These are phyloP conservation scores for Athetis lepigone DNA, from an alignment of 2,888 invertebrate genomes.

Conservation along the genomic window DNA sequence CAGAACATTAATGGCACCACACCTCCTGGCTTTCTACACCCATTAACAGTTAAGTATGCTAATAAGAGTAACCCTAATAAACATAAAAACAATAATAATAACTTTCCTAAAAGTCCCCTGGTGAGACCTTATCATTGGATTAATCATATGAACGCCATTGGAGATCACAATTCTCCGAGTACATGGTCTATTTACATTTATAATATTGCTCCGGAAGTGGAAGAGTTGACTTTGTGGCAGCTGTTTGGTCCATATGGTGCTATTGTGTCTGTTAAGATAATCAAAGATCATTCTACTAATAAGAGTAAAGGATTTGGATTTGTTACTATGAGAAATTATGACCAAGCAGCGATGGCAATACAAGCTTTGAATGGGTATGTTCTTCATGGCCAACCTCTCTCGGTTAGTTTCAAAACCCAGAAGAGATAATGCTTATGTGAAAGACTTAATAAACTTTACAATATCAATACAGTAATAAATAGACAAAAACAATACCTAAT, in stretches of 20 bases:
- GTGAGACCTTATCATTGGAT: conserved; percentile 89
- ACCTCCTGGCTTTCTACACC: conserved; percentile 89
- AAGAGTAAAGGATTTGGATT: conserved; percentile 90
- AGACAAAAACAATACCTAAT: conserved; percentile 82
- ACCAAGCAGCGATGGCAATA: conserved; percentile 90
- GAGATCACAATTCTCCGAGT: conserved; percentile 87
- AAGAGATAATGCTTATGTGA: conserved; percentile 89
- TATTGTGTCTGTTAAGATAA: conserved; percentile 90
- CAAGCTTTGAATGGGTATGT: conserved; percentile 88
- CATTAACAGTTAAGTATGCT: conserved; percentile 90
- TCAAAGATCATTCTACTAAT: conserved; percentile 89
- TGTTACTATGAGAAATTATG: conserved; percentile 90
- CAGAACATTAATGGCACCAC: conserved; percentile 87
- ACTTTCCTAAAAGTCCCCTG: conserved; percentile 85
- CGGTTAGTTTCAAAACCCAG: conserved; percentile 90
- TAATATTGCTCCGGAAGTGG: conserved; percentile 89
- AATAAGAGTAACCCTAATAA: conserved; percentile 90
- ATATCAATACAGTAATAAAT: conserved; percentile 89
- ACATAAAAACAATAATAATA: conserved; percentile 88
- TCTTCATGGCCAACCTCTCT: conserved; percentile 87
- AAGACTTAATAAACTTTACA: conserved; percentile 83
- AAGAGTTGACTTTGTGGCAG: conserved; percentile 89
- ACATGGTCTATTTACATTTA: conserved; percentile 90
- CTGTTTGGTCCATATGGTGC: conserved; percentile 90
- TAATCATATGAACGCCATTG: conserved; percentile 87